phyloP scores from a whole-genome alignment of 2,888 invertebrate species.

The Phaonia tiefii region DNA sequence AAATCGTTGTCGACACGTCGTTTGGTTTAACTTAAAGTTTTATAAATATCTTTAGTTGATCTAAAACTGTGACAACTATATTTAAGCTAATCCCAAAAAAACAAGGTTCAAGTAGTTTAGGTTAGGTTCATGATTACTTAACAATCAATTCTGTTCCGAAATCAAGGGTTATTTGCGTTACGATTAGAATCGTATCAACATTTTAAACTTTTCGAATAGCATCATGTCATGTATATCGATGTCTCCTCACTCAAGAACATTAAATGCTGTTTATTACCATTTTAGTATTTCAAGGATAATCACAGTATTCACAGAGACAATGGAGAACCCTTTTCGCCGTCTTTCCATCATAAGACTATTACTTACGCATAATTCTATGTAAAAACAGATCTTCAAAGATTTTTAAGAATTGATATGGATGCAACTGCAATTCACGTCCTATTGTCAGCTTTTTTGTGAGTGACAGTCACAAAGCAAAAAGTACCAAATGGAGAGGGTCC shows the following conservation, averaged over 20 bases:
- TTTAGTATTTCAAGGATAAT: constrained; percentile 34
- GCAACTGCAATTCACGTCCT: constrained; percentile 29
- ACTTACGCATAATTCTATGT: constrained; percentile 48
- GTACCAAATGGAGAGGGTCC: background rate
- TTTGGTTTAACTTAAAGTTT: no score
- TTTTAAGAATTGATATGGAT: constrained; percentile 51
- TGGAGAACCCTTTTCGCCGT: background rate
- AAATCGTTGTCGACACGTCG: no score
- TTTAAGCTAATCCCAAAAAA: no score
- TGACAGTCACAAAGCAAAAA: constrained; percentile 33
- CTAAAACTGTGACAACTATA: no score
- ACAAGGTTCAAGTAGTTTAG: no score
- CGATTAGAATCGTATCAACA: no score
- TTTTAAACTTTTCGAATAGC: no score
- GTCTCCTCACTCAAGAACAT: constrained; percentile 8
- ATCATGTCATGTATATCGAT: no score
- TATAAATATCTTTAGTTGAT: no score
- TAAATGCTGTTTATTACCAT: constrained; percentile 5
- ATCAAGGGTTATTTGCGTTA: no score
- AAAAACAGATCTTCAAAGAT: constrained; percentile 43
- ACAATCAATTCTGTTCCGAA: no score
- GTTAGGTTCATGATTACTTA: no score
- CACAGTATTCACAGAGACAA: constrained; percentile 6
- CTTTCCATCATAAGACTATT: background rate
- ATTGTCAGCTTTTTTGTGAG: constrained; percentile 50